These are phyloP conservation scores for Micromesistius poutassou DNA, from an alignment of 2,797 vertebrate genomes.

Conservation along the genomic window DNA sequence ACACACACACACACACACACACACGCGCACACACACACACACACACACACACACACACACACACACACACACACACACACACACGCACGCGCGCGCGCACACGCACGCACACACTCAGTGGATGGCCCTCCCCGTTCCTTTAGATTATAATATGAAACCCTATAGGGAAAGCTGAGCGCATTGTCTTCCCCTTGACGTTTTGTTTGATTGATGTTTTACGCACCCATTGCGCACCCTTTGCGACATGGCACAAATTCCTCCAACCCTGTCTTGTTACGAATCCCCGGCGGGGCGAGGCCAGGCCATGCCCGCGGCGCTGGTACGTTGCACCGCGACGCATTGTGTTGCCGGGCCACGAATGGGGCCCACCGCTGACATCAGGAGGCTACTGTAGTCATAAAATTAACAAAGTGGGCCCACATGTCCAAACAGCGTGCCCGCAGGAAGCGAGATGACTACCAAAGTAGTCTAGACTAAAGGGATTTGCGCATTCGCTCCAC, in stretches of 20 bases:
- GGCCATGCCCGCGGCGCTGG: neutral
- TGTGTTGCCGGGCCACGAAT: too few species aligned
- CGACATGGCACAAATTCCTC: neutral
- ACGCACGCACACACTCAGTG: too few species aligned
- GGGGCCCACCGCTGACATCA: neutral
- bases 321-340: neutral
- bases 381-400: neutral
- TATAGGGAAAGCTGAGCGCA: slow-evolving; percentile 14
- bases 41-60: too few species aligned
- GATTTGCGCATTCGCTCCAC: slow-evolving; percentile 31
- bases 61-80: too few species aligned
- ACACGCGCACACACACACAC: too few species aligned
- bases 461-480: slow-evolving; percentile 13
- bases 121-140: slow-evolving; percentile 32
- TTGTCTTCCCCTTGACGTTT: slow-evolving; percentile 11
- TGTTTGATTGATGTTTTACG: slow-evolving; percentile 29
- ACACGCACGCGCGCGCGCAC: too few species aligned
- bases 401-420: neutral
- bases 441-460: neutral
- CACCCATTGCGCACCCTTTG: neutral
- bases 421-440: neutral
- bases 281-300: too few species aligned
- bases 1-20: too few species aligned
- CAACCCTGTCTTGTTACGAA: neutral
- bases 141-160: slow-evolving; percentile 25